Evolutionary conservation across 2,888 invertebrate genomes (phyloP).

Genomic region (Caenorhabditis sinica): DNA sequence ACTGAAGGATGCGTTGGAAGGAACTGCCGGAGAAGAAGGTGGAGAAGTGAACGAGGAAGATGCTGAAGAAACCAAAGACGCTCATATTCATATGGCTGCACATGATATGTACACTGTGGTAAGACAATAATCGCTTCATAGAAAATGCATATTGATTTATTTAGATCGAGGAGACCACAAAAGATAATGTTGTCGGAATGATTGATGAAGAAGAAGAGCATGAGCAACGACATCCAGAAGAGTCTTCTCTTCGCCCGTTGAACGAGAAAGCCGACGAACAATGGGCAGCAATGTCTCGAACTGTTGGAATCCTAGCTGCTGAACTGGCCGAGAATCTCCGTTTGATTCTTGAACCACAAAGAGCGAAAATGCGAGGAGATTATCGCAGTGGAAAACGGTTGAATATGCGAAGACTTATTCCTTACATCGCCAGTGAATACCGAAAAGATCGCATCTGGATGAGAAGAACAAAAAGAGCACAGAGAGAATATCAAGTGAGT

Average conservation of each 20-base stretch:
- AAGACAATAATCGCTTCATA: background rate
- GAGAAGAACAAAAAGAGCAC: slow-evolving; percentile 94
- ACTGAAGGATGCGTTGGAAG: slow-evolving; percentile 59
- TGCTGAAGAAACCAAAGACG: slow-evolving; percentile 59
- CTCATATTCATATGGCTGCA: slow-evolving; percentile 70
- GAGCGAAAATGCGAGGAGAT: slow-evolving; percentile 94
- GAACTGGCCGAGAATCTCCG: slow-evolving; percentile 95
- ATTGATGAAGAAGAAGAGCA: slow-evolving; percentile 37
- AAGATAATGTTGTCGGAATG: slow-evolving; percentile 64
- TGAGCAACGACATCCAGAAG: background rate
- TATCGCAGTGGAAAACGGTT: slow-evolving; percentile 96
- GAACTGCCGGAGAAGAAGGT: slow-evolving; percentile 58
- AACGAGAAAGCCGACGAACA: slow-evolving; percentile 65
- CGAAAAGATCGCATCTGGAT: slow-evolving; percentile 99
- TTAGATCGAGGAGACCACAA: slow-evolving; percentile 68
- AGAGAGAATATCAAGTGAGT: slow-evolving; percentile 91
- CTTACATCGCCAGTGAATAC: slow-evolving; percentile 99
- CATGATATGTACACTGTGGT: slow-evolving; percentile 69
- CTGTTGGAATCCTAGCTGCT: slow-evolving; percentile 87
- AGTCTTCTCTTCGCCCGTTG: background rate
- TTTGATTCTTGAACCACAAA: slow-evolving; percentile 95
- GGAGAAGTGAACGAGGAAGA: slow-evolving; percentile 59
- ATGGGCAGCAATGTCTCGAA: slow-evolving; percentile 78
- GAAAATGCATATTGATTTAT: background rate
- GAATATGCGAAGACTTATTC: slow-evolving; percentile 98